Base-by-base conservation (phyloP, 2,113 vertebrate genomes). In the Hemichromis elongatus region DNA sequence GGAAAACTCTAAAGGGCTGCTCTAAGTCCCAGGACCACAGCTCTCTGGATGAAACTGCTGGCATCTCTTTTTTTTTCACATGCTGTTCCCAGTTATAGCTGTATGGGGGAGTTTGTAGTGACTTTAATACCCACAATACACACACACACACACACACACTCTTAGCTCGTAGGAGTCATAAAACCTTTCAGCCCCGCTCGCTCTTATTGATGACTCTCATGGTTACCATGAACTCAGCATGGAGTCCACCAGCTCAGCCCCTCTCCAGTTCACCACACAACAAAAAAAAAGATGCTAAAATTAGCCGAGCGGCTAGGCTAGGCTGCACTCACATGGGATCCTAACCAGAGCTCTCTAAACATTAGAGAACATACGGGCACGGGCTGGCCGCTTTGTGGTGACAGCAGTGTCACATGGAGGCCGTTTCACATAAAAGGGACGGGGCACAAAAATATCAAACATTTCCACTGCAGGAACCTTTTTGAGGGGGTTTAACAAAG, bases 161-260 rank as follows among this genome's bases (percentile, higher is more conserved):
- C 85, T 68, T 85, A 82, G 54, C 54, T 80, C 28, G 82, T 56
- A 56, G 57, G 56, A 89, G 89, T 91, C 92, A 85, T 94, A 93
- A 94, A 96, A 92, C 82, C 93, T 89, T 93, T 94, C 88, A 92
- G 89, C 88, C 85, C 87, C 13, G 28, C 90, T 93, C 54, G 56
- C 77, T 86, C 93, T 93, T 91, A 94, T 90, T 93, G 93, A 96
- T 93, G 95, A 90, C 92, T 93, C 91, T 86, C 70, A 52, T 86
- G 63, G 86, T 95, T 92, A 92, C 91, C 94, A 90, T 94, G 90
- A 89, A 84, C 89, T 90, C 90, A 87, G 84, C 80, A 21, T 16
- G 52, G 73, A 92, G 93, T 92, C 95, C 93, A 92, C 94, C 94
- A 75, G 87, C 90, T 90, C 85, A 87, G 82, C 56, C 81, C 82